A percentile compares a stretch with the other conserved stretches of the same genome.
Evolutionary conservation across 2,113 vertebrate species (phyloP).

Genomic region (Corynorhinus townsendii): DNA sequence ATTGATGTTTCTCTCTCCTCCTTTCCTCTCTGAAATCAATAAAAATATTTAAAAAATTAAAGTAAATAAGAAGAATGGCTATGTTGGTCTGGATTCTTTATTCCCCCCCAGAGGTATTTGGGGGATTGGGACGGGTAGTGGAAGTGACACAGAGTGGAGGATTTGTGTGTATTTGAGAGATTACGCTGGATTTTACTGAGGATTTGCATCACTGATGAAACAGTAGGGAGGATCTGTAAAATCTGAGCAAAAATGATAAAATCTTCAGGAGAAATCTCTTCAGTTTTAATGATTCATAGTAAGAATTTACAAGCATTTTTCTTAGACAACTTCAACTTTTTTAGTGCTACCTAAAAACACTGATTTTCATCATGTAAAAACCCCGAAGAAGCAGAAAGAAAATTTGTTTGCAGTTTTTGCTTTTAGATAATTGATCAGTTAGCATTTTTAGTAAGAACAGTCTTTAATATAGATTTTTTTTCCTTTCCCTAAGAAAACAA

Average conservation of each 20-base stretch:
- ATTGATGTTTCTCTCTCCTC: too few relatives aligned
- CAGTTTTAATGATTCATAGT: background rate
- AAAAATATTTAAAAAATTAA: too few relatives aligned
- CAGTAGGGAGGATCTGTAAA: background rate
- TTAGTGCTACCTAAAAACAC: background rate
- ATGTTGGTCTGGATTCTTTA: background rate
- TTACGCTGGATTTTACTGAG: background rate
- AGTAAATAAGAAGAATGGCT: background rate
- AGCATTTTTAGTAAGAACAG: constrained; percentile 29
- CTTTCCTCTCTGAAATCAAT: too few relatives aligned
- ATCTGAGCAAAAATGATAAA: background rate
- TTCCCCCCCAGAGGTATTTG: background rate
- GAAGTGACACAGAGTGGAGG: background rate
- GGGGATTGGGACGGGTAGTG: background rate
- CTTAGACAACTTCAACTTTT: background rate
- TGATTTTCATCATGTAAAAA: background rate
- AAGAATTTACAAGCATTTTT: constrained; percentile 16
- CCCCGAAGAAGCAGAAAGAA: background rate
- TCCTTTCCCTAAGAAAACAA: constrained; percentile 2
- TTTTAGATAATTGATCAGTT: background rate
- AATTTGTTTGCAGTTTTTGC: background rate
- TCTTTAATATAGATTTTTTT: background rate
- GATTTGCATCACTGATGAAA: background rate
- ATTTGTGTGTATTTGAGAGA: background rate
- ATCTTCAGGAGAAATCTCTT: background rate